A percentile compares a stretch with the other conserved stretches of the same genome.
phyloP scores from a whole-genome alignment of 2,888 invertebrate genomes.

The Chouioia cunea region DNA sequence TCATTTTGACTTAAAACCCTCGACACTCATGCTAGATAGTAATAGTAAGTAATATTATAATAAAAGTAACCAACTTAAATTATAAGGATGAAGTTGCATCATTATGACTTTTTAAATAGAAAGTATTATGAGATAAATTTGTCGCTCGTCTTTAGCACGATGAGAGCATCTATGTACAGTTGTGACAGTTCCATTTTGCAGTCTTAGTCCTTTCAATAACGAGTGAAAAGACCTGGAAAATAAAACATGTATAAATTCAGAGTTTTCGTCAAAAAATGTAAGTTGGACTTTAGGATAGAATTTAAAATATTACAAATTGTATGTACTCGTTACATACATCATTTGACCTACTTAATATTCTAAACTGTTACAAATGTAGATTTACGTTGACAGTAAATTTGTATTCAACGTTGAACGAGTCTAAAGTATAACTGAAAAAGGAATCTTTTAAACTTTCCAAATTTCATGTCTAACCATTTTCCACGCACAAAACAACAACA shows the following conservation, averaged over 20 bases:
- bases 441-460: too few relatives aligned
- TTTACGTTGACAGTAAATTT: too few relatives aligned
- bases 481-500: too few relatives aligned
- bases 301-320: too few relatives aligned
- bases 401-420: too few relatives aligned
- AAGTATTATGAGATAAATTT: constrained; percentile 12
- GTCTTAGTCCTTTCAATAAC: constrained; percentile 40
- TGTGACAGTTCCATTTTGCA: constrained; percentile 29
- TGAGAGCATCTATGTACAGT: constrained; percentile 35
- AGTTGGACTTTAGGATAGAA: too few relatives aligned
- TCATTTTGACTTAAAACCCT: constrained; percentile 43
- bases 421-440: too few relatives aligned
- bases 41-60: constrained; percentile 29
- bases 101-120: constrained; percentile 31
- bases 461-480: too few relatives aligned
- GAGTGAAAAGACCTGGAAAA: constrained; percentile 37
- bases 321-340: too few relatives aligned
- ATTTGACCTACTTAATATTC: too few relatives aligned
- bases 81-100: constrained; percentile 13
- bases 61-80: constrained; percentile 16
- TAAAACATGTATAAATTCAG: not conserved
- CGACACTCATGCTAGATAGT: constrained; percentile 19
- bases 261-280: not conserved
- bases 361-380: too few relatives aligned
- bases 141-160: constrained; percentile 9